Evolutionary conservation across 1,140 invertebrate genomes (phyloP), one percentile per base, ranked within the genome.

Genomic region (Bactericera cockerelli): DNA sequence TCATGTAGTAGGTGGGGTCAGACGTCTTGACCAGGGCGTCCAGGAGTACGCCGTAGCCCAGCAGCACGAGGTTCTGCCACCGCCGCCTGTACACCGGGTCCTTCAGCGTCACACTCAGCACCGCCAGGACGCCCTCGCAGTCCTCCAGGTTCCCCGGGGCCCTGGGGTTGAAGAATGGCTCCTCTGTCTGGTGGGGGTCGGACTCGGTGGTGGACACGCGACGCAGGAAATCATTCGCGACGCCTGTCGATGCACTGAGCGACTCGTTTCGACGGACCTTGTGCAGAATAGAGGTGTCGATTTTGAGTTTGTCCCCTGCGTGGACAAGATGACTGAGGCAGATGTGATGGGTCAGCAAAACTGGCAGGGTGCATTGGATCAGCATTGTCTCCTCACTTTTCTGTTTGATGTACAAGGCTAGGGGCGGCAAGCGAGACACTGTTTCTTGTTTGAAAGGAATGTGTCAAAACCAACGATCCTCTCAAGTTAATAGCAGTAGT

Each of bases 221-320:
- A 16, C n/a, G 22, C 8, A n/a, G 4, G 22, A 49, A 49, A 49
- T 49, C 42, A 49, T 49, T 49, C 3, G 8, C n/a, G 19, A 49
- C 42, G 4, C 42, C 42, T 49, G 42, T 49, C 3, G 22, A 6
- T 22, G 4, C 4, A 16, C 6, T 19, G 42, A 49, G 42, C 3
- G 42, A 49, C 42, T 49, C 42, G 42, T 49, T 49, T 8, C 19
- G n/a, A 10, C 42, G n/a, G 42, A 49, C 42, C 22, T 49, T 49
- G n/a, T 22, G n/a, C 22, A 49, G 22, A 4, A 49, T n/a, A 10
- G 6, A 8, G 19, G n/a, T 49, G n/a, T 49, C 42, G 22, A 49
- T 6, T n/a, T 49, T 49, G 22, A 49, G 22, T 16, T 49, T 49
- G n/a, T 49, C 42, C n/a, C 4, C 22, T 4, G 4, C 28, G 4